Conservation (phyloP, 2,797 vertebrate genomes). For the Semaprochilodus insignis region DNA sequence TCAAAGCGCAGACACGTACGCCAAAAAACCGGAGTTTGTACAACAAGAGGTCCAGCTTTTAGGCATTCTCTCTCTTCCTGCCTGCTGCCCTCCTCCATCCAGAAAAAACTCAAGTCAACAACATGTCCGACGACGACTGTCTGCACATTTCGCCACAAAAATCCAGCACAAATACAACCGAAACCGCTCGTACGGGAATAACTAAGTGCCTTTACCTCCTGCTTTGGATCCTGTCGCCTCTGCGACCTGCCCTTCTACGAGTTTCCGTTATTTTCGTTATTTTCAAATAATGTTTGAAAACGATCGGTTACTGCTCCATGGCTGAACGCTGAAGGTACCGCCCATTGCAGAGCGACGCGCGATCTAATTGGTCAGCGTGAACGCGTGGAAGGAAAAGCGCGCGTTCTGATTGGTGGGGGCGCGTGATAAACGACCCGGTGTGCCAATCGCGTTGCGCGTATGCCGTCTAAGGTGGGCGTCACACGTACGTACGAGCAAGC, state of each 20-base stretch:
- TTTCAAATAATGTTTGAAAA: constrained; percentile 43
- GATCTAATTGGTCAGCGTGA: constrained; percentile 25
- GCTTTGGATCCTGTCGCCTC: constrained; percentile 41
- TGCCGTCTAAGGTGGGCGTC: neutral
- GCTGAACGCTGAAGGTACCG: constrained; percentile 51
- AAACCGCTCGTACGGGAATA: neutral
- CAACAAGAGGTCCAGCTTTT: neutral
- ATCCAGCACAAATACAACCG: constrained; percentile 23
- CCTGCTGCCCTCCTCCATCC: constrained; percentile 20
- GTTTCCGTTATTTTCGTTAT: constrained; percentile 35
- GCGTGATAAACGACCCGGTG: neutral
- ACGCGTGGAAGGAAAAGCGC: neutral
- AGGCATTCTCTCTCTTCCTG: constrained; percentile 33
- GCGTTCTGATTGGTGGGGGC: neutral
- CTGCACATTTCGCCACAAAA: neutral
- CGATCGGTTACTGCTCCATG: constrained; percentile 70
- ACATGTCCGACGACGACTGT: constrained; percentile 44
- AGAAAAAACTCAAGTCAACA: constrained; percentile 48
- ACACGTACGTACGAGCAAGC: constrained; percentile 28
- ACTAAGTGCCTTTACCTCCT: constrained; percentile 72
- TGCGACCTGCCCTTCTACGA: constrained; percentile 43
- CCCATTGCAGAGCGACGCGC: constrained; percentile 52
- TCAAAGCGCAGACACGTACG: accelerated
- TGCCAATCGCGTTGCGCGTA: neutral
- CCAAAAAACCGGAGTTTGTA: neutral